These are phyloP conservation scores for Mellilla xanthometata DNA, from an alignment of 2,888 invertebrate species.

Conservation along the genomic window DNA sequence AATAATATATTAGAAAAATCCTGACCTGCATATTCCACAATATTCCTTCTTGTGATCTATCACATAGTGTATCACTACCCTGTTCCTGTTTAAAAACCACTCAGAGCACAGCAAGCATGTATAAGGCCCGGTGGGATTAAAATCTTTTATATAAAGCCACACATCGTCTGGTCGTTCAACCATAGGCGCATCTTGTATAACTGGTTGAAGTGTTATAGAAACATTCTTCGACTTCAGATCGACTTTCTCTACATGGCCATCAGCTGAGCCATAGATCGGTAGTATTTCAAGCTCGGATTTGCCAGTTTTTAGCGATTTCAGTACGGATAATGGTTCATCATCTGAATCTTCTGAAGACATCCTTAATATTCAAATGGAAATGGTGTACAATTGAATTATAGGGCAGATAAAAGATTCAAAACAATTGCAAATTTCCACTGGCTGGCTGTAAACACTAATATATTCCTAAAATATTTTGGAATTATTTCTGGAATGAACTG, in stretches of 20 bases:
- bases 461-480: too few relatives aligned
- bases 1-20: too few relatives aligned
- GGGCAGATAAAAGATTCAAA: too few relatives aligned
- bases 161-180: slow-evolving; percentile 69
- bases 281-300: slow-evolving; percentile 24
- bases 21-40: slow-evolving; percentile 75
- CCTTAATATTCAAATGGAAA: too few relatives aligned
- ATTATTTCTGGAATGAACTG: too few relatives aligned
- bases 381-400: too few relatives aligned
- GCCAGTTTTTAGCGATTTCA: slow-evolving; percentile 59
- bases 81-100: slow-evolving; percentile 73
- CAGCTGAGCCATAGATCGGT: slow-evolving; percentile 23
- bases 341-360: slow-evolving; percentile 67
- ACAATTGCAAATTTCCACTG: too few relatives aligned
- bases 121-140: slow-evolving; percentile 70
- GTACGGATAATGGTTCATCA: slow-evolving; percentile 68
- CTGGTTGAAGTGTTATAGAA: slow-evolving; percentile 40
- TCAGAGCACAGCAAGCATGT: slow-evolving; percentile 72
- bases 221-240: slow-evolving; percentile 36
- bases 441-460: too few relatives aligned
- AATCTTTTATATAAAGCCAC: slow-evolving; percentile 75
- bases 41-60: slow-evolving; percentile 77
- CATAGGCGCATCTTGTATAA: slow-evolving; percentile 30
- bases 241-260: slow-evolving; percentile 42
- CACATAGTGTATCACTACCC: slow-evolving; percentile 74